Conservation (phyloP, 2,797 vertebrate species). For the Caiman crocodilus region DNA sequence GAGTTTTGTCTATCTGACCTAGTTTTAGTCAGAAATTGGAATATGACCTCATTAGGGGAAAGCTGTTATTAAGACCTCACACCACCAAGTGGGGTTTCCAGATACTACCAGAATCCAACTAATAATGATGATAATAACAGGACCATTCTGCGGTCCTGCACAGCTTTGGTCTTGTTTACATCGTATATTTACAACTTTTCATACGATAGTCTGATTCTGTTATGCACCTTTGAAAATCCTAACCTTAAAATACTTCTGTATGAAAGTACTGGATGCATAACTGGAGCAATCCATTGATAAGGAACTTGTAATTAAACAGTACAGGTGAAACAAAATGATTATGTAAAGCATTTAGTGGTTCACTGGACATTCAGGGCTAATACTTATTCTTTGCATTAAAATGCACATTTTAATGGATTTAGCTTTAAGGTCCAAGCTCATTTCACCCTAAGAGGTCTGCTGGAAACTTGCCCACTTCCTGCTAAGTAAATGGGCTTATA, state of each 20-base stretch:
- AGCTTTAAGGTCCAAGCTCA: conserved; percentile 10
- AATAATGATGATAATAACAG: neutral
- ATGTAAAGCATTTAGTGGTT: conserved; percentile 24
- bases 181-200: neutral
- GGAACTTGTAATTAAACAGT: conserved; percentile 28
- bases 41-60: neutral
- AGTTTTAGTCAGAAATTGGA: neutral
- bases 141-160: neutral
- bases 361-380: neutral
- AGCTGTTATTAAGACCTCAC: neutral
- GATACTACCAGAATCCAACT: neutral
- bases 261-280: neutral
- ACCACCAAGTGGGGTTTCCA: neutral
- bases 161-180: neutral
- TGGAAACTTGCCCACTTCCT: conserved; percentile 39
- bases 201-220: neutral
- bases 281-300: neutral
- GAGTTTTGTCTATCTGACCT: no score
- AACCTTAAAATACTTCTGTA: neutral
- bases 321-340: conserved; percentile 25
- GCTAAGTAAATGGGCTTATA: conserved; percentile 42
- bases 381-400: neutral
- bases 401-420: neutral
- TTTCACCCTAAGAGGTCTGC: conserved; percentile 40
- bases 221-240: conserved; percentile 3